Percentiles rank a stretch among this genome's conserved stretches.
Conservation (phyloP, 2,797 vertebrate species). For the Syngnathus rostellatus region DNA sequence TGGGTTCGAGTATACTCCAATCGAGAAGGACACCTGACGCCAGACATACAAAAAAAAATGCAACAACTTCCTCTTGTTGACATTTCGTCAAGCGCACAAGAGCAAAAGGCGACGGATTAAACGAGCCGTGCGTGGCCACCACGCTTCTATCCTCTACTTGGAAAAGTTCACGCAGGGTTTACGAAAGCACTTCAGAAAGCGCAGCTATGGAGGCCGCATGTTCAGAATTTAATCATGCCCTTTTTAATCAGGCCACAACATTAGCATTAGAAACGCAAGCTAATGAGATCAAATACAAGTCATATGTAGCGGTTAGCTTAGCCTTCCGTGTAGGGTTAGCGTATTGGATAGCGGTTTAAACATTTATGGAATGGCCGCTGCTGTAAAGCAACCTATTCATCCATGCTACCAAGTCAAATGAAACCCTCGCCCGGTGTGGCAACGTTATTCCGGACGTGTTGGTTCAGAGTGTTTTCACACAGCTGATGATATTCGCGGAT, state of each 20-base stretch:
- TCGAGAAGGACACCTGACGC: background rate
- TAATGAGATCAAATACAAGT: background rate
- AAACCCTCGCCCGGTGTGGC: background rate
- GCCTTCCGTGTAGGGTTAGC: no score
- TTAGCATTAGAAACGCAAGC: background rate
- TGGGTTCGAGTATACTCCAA: background rate
- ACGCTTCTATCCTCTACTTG: background rate
- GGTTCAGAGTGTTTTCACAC: background rate
- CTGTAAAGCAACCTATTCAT: background rate
- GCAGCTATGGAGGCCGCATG: background rate
- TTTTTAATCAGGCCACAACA: background rate
- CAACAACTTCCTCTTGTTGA: constrained; percentile 1
- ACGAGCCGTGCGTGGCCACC: background rate
- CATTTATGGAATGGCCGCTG: no score
- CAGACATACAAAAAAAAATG: background rate
- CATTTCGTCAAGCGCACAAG: background rate
- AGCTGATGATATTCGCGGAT: background rate
- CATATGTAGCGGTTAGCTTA: no score
- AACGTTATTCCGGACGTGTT: background rate
- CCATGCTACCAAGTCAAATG: background rate
- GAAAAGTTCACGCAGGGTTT: background rate
- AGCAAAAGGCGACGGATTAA: constrained; percentile 1
- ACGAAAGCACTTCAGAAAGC: background rate
- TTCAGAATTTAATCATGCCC: background rate
- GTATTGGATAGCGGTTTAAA: no score